Evolutionary conservation across 2,797 vertebrate species (phyloP).

Genomic region (Rhabdophis nuchalis): DNA sequence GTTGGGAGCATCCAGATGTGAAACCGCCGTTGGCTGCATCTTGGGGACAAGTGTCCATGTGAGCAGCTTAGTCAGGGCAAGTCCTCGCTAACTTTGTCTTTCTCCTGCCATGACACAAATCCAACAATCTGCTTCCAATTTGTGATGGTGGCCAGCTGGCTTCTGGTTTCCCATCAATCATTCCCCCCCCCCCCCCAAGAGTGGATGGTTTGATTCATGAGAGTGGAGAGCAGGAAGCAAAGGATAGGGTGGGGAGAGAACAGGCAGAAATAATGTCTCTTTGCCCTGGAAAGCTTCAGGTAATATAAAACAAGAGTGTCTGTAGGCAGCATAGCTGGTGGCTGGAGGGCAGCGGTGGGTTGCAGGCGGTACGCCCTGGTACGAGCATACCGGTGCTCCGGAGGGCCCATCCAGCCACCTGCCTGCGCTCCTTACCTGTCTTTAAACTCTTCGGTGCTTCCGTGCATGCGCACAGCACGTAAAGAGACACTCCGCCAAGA

Average conservation of each 20-base stretch:
- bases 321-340: not conserved
- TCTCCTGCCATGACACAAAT: not conserved
- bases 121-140: slow-evolving; percentile 20
- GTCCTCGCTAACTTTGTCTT: slow-evolving; percentile 17
- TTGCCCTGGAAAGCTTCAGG: not conserved
- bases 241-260: not conserved
- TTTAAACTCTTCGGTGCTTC: too few species aligned
- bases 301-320: not conserved
- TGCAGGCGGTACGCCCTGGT: too few species aligned
- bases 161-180: not conserved
- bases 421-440: too few species aligned
- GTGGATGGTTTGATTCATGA: not conserved
- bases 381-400: too few species aligned
- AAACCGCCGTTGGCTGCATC: slow-evolving; percentile 42
- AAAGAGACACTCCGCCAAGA: too few species aligned
- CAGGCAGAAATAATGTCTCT: not conserved
- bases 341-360: too few species aligned
- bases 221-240: not conserved
- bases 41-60: slow-evolving; percentile 42
- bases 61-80: slow-evolving; percentile 50
- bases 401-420: too few species aligned
- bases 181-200: not conserved
- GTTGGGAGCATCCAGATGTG: slow-evolving; percentile 56
- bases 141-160: slow-evolving; percentile 9
- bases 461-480: too few species aligned